Base-by-base conservation (phyloP, 2,797 vertebrate genomes). In the Siniperca undulata region DNA sequence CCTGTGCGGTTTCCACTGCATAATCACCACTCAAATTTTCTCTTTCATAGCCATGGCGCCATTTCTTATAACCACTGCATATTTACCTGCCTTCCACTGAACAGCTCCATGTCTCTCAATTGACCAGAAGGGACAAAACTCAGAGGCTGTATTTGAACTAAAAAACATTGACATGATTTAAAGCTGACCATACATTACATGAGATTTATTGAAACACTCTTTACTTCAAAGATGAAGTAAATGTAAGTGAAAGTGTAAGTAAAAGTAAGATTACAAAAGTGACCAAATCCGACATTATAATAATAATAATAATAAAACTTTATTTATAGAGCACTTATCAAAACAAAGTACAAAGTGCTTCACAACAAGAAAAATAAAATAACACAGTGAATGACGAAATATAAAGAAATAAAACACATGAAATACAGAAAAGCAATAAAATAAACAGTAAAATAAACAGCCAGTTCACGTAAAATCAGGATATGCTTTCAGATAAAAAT, bases 41-140 rank as follows among this genome's bases (percentile, higher is more conserved):
- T 67, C 12, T 77, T 64, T 71, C 16, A 70, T 22, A 73, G 52
- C 72, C 50, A 42, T 2, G 34, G 55, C 7, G 19, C 22, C 13
- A n/a, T 62, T 79, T 72, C 34, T 76, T 71, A 62, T 30, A 79
- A 67, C 53, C 16, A 12, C 58, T 55, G 27, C 30, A 72, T 78
- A 79, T 83, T 80, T 82, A 85, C 66, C 58, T 61, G 22, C 27
- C 19, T 46, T 56, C 67, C 7, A 24, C 48, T 22, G 67, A 87
- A 42, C n/a, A 34, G 64, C 60, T 61, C 53, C 48, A 30, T n/a
- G 56, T 56, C 36, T 36, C 12, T 74, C 6, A 56, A 66, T 7
- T 83, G 36, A 83, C 53, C 70, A 65, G 55, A 38, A 61, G 53
- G 30, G 5, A 7, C 40, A 62, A 65, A 16, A 36, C 58, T 59